Conservation (phyloP, 2,113 vertebrate genomes). For the Neotoma lepida region DNA sequence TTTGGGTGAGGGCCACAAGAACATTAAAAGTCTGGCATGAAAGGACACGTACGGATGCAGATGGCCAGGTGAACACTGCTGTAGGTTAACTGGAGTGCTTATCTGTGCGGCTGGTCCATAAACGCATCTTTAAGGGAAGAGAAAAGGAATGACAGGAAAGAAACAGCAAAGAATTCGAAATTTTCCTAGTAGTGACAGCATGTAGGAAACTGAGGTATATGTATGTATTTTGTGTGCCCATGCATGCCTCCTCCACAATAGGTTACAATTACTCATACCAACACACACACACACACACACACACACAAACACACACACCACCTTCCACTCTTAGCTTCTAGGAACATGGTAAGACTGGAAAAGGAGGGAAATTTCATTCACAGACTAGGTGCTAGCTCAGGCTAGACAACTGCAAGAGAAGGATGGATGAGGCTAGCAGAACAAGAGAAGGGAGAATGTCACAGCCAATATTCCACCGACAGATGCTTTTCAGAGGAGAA, state of each 20-base stretch:
- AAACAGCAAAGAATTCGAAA: slow-evolving; percentile 7
- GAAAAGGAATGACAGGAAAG: slow-evolving; percentile 28
- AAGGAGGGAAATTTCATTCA: neutral
- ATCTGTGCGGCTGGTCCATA: neutral
- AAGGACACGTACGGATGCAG: neutral
- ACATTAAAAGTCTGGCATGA: neutral
- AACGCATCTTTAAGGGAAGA: slow-evolving; percentile 44
- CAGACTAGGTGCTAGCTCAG: neutral
- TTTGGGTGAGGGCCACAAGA: neutral
- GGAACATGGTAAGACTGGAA: neutral
- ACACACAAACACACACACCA: neutral
- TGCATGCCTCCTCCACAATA: slow-evolving; percentile 13
- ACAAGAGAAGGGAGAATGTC: neutral
- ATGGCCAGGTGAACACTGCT: slow-evolving; percentile 5
- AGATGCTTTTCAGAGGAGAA: neutral
- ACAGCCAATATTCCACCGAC: neutral
- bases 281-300: neutral
- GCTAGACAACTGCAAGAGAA: neutral
- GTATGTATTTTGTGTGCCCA: neutral
- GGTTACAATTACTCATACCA: neutral
- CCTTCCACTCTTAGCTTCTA: neutral
- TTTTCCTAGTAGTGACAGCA: neutral
- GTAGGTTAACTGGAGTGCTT: slow-evolving; percentile 14
- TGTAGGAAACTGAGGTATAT: neutral
- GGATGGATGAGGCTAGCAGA: neutral